Percentiles rank a stretch among this genome's conserved stretches.
phyloP scores from a whole-genome alignment of 2,113 vertebrate species.

The Syngnathus typhle region DNA sequence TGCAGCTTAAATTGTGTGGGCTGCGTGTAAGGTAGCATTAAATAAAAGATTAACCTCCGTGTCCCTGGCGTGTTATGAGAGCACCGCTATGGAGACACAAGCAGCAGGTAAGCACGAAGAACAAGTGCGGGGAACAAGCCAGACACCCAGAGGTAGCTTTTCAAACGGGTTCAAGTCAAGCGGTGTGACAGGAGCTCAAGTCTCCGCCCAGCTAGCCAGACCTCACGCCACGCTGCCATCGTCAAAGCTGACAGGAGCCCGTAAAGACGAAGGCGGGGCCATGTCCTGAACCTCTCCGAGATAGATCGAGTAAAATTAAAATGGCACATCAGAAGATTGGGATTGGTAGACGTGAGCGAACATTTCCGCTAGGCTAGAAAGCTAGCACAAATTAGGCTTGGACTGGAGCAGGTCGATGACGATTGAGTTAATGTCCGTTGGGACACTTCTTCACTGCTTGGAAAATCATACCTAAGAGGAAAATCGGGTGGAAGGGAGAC shows the following conservation, averaged over 20 bases:
- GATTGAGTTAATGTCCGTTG: constrained; percentile 21
- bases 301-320: neutral
- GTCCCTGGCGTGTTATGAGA: constrained; percentile 57
- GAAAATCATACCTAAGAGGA: constrained; percentile 44
- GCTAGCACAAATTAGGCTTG: neutral
- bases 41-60: constrained; percentile 68
- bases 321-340: too few species aligned
- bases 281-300: constrained; percentile 47
- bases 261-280: constrained; percentile 48
- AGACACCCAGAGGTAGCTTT: constrained; percentile 63
- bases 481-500: constrained; percentile 39
- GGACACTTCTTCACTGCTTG: constrained; percentile 27
- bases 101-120: constrained; percentile 27
- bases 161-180: constrained; percentile 57
- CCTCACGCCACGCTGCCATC: constrained; percentile 51
- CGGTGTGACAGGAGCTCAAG: constrained; percentile 53
- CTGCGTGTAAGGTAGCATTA: constrained; percentile 50
- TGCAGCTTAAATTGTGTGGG: constrained; percentile 39
- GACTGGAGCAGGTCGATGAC: constrained; percentile 22
- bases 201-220: constrained; percentile 32
- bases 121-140: constrained; percentile 37
- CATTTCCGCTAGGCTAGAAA: neutral
- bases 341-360: too few species aligned
- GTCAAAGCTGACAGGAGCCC: constrained; percentile 63
- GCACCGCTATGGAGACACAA: constrained; percentile 37